Percentiles rank a stretch among this genome's conserved stretches.
phyloP scores from a whole-genome alignment of 2,888 invertebrate species.

The Yponomeuta cagnagella region DNA sequence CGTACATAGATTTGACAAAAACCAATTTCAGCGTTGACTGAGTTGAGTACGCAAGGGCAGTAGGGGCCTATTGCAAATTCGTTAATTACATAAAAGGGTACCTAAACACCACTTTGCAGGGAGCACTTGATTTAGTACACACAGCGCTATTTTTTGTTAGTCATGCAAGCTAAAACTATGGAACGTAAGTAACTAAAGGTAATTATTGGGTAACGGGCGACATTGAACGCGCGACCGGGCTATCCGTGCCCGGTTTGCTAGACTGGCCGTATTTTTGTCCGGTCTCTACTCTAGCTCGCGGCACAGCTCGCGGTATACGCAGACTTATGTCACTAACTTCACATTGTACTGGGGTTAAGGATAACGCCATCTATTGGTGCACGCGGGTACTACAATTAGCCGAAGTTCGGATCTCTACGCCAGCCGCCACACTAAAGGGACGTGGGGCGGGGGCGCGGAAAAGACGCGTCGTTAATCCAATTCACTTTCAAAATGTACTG shows the following conservation, averaged over 20 bases:
- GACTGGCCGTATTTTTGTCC: conserved; percentile 24
- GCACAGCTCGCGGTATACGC: not conserved
- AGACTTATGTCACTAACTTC: conserved; percentile 7
- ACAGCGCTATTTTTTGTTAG: conserved; percentile 45
- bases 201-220: conserved; percentile 34
- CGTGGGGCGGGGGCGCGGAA: too few relatives aligned
- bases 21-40: not conserved
- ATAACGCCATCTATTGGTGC: not conserved
- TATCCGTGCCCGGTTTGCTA: conserved; percentile 26
- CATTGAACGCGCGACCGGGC: conserved; percentile 30
- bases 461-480: too few relatives aligned
- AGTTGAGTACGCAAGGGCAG: conserved; percentile 7
- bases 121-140: conserved; percentile 28
- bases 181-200: conserved; percentile 32
- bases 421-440: too few relatives aligned
- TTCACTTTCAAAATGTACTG: too few relatives aligned
- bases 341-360: not conserved
- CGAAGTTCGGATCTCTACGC: not conserved
- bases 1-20: not conserved
- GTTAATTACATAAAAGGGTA: conserved; percentile 15
- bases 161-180: conserved; percentile 19
- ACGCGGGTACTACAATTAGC: not conserved
- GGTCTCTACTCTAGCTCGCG: not conserved
- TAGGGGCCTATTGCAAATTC: not conserved
- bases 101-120: not conserved